Base-by-base conservation (phyloP, 2,113 vertebrate genomes). In the Psilopogon haemacephalus region DNA sequence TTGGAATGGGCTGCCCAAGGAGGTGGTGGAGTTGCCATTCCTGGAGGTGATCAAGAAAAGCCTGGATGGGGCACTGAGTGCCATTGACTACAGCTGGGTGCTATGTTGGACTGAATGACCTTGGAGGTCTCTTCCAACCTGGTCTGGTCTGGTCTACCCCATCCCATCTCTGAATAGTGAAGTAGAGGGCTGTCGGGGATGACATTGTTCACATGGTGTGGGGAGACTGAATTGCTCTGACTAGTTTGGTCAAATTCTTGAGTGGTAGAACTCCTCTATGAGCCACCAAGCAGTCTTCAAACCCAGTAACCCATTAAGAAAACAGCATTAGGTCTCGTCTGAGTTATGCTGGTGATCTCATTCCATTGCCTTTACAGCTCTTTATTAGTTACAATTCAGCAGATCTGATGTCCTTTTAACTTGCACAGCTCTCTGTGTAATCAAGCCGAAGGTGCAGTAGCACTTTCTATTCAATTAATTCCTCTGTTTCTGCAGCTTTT, bases 321-420 rank as follows among this genome's bases (percentile, higher is more conserved):
- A 87, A 46, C 17, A 64, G 33, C 15, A 52, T 67, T 65, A 48
- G n/a, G 83, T 42, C 65, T 88, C 5, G 0, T 54, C n/a, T 52
- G 28, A 89, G 24, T 54, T 76, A 81, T 28, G 26, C 27, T 55
- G 27, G 18, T 71, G 14, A 46, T 77, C 50, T 81, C 63, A 69
- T 94, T 91, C 90, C 1, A 71, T 56, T 81, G 82, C 67, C 24
- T 89, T 90, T 70, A 88, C 33, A 10, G 42, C 20, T 67, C 24
- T 54, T 89, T 77, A 65, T 89, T 77, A 91, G 74, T 62, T 89
- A 80, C 77, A 89, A 64, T 44, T 91, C 87, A 82, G 58, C 30
- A 84, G 37, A 67, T 86, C 21, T 50, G 23, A 82, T 79, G 40
- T 38, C n/a, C 70, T 94, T 90, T 84, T 59, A 88, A 77, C 71